Base-by-base conservation (phyloP, 2,113 vertebrate genomes). In the Chamaea fasciata region DNA sequence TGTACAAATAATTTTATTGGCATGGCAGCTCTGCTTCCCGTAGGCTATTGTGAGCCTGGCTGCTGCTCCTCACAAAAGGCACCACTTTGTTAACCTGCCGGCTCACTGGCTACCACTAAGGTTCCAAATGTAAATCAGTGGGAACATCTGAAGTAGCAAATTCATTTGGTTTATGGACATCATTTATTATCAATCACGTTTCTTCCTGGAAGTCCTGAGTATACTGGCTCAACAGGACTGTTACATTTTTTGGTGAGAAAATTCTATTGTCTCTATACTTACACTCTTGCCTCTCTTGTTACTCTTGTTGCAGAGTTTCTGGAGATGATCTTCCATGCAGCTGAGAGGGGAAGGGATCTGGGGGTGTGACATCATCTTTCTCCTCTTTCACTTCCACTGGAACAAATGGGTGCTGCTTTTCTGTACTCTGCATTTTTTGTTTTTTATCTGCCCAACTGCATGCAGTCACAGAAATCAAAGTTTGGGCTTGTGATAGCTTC, bases 71-170 rank as follows among this genome's bases (percentile, higher is more conserved):
- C 84, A 74, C 12, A 8, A 90, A 92, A 91, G 44, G 63, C 1
- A 3, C 20, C 52, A 42, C 75, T 95, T 86, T 69, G 63, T 74
- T 86, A 80, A 78, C 52, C 71, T 91, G 65, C 69, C 90, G 78
- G 53, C 53, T 88, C 0, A 0, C 67, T 8, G 42, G n/a, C 74
- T 83, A 23, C 74, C 52, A 68, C 87, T 35, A 74, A 81, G 83
- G 63, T 74, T 94, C 71, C 91, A 91, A 94, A 91, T 73, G 89
- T 76, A 91, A 92, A 95, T 83, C 92, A 90, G 68, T 75, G 47
- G 79, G 78, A 95, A 78, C 53, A 86, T 70, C 31, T 69, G 52
- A 96, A 83, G n/a, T 7, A 69, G 52, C 30, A 90, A 89, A 95
- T 86, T 86, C 33, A 31, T 79, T 80, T 7, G 11, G 23, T 73